These are phyloP conservation scores for Gasterosteus nipponicus DNA, from an alignment of 2,113 vertebrate genomes.

Conservation along the genomic window DNA sequence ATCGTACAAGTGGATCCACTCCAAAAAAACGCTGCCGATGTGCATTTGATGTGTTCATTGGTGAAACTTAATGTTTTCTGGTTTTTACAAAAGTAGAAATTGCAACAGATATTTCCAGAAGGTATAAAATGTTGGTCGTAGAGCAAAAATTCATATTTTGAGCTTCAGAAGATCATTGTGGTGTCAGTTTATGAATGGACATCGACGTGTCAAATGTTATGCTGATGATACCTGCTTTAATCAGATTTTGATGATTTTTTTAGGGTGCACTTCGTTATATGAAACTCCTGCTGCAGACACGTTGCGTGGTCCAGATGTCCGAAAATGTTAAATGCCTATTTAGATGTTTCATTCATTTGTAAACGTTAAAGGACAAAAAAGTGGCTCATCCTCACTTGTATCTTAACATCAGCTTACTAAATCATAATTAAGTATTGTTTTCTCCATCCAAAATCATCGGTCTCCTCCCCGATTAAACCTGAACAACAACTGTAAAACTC, in stretches of 20 bases:
- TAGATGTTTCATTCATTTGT: conserved; percentile 17
- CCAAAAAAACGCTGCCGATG: not conserved
- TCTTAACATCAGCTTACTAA: conserved; percentile 22
- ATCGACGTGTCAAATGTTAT: not conserved
- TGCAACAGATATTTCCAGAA: not conserved
- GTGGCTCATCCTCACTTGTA: not conserved
- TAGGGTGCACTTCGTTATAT: not conserved
- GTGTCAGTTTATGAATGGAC: not conserved
- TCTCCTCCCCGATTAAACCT: not conserved
- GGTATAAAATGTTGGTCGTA: not conserved
- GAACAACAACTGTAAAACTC: not conserved
- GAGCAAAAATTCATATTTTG: not conserved
- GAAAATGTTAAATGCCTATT: not conserved
- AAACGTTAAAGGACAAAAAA: not conserved
- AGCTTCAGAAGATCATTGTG: not conserved
- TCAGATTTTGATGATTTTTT: not conserved
- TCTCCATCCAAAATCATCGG: not conserved
- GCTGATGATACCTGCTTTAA: not conserved
- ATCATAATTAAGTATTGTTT: not conserved
- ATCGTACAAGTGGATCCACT: not conserved
- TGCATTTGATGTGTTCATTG: not conserved
- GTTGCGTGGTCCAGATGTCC: conserved; percentile 3
- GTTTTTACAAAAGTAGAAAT: not conserved
- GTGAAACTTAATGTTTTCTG: not conserved
- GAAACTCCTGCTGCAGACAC: not conserved